Conservation (phyloP, 2,888 invertebrate species). For the Drosophila cyrtoloma region DNA sequence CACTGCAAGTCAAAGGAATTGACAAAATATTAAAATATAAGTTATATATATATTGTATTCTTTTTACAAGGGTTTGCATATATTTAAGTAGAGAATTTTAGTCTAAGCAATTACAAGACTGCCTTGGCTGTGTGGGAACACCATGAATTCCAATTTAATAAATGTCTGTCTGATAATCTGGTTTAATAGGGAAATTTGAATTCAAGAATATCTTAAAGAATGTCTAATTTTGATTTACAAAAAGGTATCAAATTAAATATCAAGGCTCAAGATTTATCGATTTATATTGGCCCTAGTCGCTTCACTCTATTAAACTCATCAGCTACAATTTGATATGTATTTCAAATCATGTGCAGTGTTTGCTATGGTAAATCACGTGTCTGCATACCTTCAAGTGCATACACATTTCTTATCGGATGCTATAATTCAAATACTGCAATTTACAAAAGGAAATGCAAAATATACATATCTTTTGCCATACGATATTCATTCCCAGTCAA, state of each 20-base stretch:
- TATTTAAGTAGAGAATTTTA: not conserved
- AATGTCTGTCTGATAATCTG: not conserved
- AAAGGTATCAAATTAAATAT: not conserved
- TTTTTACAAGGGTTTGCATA: not conserved
- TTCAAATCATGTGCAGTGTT: not conserved
- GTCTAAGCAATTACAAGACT: not conserved
- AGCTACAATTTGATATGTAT: not conserved
- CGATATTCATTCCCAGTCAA: slow-evolving; percentile 51
- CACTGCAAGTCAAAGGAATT: no score
- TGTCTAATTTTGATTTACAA: not conserved
- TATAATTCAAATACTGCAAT: slow-evolving; percentile 14
- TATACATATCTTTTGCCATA: slow-evolving; percentile 33
- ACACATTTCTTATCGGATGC: slow-evolving; percentile 5
- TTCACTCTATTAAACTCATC: not conserved
- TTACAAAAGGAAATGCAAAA: slow-evolving; percentile 15
- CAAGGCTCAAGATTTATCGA: not conserved
- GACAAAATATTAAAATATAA: no score
- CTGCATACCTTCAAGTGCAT: slow-evolving; percentile 7
- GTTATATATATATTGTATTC: no score
- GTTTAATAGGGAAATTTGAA: accelerated
- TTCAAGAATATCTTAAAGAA: not conserved
- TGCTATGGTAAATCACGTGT: slow-evolving; percentile 10
- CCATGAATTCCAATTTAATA: not conserved
- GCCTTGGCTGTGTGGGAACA: not conserved
- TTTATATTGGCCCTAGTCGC: not conserved